Evolutionary conservation across 2,113 vertebrate species (phyloP).

Genomic region (Platysternon megacephalum): DNA sequence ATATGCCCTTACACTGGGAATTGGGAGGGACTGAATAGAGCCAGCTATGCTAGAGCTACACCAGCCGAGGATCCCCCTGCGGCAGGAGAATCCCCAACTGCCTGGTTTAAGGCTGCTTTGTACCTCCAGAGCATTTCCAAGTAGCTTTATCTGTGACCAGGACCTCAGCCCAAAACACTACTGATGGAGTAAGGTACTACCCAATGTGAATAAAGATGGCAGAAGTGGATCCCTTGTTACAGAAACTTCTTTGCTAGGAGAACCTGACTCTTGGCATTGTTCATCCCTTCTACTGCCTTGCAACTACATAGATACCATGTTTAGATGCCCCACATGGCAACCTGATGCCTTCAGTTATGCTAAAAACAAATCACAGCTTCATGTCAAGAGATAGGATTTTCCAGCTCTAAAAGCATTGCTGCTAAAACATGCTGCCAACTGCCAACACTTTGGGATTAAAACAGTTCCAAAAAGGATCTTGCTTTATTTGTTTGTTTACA

Average conservation of each 20-base stretch:
- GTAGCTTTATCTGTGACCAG: not conserved
- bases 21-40: not conserved
- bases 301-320: not conserved
- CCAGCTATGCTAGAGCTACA: not conserved
- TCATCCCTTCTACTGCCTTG: not conserved
- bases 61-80: not conserved
- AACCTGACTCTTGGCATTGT: not conserved
- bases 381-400: not conserved
- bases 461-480: not conserved
- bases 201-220: not conserved
- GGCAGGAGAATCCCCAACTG: not conserved
- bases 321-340: not conserved
- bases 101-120: not conserved
- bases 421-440: not conserved
- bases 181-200: not conserved
- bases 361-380: not conserved
- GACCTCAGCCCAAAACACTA: not conserved
- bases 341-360: not conserved
- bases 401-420: not conserved
- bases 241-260: not conserved
- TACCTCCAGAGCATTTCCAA: not conserved
- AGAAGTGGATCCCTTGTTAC: not conserved
- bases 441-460: not conserved
- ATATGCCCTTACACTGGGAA: not conserved
- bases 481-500: not conserved